A percentile compares a stretch with the other conserved stretches of the same genome.
Conservation (phyloP, 2,113 vertebrate genomes). For the Hemibagrus wyckioides region DNA sequence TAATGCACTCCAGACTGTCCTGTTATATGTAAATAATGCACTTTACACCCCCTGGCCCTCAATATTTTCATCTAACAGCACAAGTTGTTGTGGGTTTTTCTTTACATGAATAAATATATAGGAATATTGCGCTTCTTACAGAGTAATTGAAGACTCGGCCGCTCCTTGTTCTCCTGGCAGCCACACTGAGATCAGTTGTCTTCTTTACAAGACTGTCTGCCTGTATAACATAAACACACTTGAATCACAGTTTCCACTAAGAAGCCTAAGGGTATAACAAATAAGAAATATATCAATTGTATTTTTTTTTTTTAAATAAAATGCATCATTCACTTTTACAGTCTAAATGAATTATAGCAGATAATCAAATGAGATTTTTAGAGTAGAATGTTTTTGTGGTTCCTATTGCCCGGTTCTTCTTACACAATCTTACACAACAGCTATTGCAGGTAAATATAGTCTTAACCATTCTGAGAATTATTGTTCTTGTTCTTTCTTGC, state of each 20-base stretch:
- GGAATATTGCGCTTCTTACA: constrained; percentile 40
- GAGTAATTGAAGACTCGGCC: constrained; percentile 68
- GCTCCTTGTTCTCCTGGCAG: constrained; percentile 81
- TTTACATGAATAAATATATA: not conserved
- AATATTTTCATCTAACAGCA: not conserved
- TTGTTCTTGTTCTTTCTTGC: not conserved
- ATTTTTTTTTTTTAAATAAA: not conserved
- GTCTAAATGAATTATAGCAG: not conserved
- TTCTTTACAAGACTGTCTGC: constrained; percentile 72
- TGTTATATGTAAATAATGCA: not conserved
- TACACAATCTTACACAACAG: not conserved
- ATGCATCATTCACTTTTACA: not conserved
- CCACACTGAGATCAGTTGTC: constrained; percentile 73
- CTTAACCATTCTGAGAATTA: not conserved
- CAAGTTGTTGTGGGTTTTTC: not conserved
- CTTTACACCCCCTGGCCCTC: not conserved
- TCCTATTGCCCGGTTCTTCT: not conserved
- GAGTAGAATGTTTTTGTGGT: not conserved
- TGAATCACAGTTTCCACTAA: not conserved
- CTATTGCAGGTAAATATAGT: not conserved
- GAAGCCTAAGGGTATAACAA: not conserved
- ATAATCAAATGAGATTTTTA: not conserved
- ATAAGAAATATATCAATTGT: not conserved
- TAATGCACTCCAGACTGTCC: not conserved
- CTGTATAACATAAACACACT: constrained; percentile 56